Conservation (phyloP, 2,797 vertebrate genomes). For the Delichon dasypus region DNA sequence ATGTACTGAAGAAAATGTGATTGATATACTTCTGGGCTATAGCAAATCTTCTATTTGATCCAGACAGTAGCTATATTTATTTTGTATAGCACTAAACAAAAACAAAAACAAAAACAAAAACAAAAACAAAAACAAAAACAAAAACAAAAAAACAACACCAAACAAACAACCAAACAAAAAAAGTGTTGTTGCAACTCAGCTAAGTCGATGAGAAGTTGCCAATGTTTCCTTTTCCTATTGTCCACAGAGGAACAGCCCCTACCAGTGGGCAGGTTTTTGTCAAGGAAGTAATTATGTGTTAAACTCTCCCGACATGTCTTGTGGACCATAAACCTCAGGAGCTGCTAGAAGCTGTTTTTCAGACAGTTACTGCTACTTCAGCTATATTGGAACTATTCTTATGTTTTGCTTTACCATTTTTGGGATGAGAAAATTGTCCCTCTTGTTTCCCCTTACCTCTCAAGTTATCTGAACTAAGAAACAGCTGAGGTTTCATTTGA, state of each 20-base stretch:
- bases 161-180: too few relatives aligned
- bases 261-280: background rate
- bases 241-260: background rate
- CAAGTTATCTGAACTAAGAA: background rate
- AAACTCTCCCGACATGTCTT: background rate
- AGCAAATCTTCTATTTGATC: background rate
- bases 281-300: background rate
- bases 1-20: background rate
- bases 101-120: too few relatives aligned
- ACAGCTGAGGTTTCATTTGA: background rate
- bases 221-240: background rate
- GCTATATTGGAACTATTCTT: background rate
- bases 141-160: too few relatives aligned
- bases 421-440: background rate
- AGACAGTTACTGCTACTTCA: background rate
- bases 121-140: background rate
- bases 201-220: background rate
- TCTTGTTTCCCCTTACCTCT: background rate
- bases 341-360: background rate
- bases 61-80: background rate
- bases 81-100: background rate
- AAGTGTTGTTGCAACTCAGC: background rate
- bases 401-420: background rate
- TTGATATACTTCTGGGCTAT: background rate
- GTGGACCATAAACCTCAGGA: background rate